Base-by-base conservation (phyloP, 2,888 invertebrate genomes). In the Cantharis flavilabris region DNA sequence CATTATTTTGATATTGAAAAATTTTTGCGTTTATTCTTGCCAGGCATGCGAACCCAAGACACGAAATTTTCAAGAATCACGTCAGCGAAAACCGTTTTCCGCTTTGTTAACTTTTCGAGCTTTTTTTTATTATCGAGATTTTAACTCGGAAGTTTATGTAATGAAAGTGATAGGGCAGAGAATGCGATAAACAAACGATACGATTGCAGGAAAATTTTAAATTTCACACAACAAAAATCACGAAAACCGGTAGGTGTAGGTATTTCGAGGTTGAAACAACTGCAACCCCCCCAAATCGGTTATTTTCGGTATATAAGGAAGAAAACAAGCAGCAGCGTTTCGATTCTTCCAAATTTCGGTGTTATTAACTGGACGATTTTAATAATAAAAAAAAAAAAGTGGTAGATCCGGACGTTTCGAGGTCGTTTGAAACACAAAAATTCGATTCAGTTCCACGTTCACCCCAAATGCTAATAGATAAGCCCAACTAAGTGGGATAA, bases 381-480 rank as follows among this genome's bases (percentile, higher is more conserved):
- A 20, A 20, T 20, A 16, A 16, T 20, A 3, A 20, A 20, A 49
- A 33, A 33, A 33, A 33, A 49, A 49, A n/a, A n/a, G 49, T 49
- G n/a, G 49, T 49, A 9, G 7, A n/a, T 49, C 49, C n/a, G 49
- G 49, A n/a, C 49, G 49, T 49, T 49, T n/a, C 9, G n/a, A 49
- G 49, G 49, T 49, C 49, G 9, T 49, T 49, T 26, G 23, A 67
- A 67, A 67, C 23, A 23, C n/a, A 49, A 49, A 49, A 49, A 49
- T 49, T 49, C 49, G n/a, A n/a, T 49, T 5, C n/a, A n/a, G 49
- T 49, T 49, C 49, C 49, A 49, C n/a, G 7, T 49, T n/a, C 49
- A 49, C 49, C 65, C 65, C 18, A 23, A 67, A 67, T 67, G 65
- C 23, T 67, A 67, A 67, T 67, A 67, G 65, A 67, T 67, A 67